A percentile compares a stretch with the other conserved stretches of the same genome.
Evolutionary conservation across 2,888 invertebrate species (phyloP).

Genomic region (Melolontha melolontha): DNA sequence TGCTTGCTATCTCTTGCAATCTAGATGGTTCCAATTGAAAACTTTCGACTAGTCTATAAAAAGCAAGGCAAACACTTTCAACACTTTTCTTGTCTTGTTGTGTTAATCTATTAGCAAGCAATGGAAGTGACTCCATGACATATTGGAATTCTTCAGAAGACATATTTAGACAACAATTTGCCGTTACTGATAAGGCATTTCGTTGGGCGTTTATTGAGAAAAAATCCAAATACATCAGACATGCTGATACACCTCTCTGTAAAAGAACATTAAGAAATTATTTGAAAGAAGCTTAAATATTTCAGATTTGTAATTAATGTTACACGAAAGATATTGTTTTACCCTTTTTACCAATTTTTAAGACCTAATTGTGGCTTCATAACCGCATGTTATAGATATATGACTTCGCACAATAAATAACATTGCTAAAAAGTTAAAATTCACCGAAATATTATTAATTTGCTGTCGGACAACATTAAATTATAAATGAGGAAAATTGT

Average conservation of each 20-base stretch:
- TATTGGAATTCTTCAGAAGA: constrained; percentile 95
- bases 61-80: constrained; percentile 96
- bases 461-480: no score
- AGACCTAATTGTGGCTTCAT: no score
- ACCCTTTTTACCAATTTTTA: no score
- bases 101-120: constrained; percentile 83
- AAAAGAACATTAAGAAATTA: constrained; percentile 50
- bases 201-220: constrained; percentile 98
- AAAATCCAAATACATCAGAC: constrained; percentile 97
- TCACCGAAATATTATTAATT: no score
- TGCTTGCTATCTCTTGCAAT: constrained; percentile 93
- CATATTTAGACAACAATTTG: constrained; percentile 97
- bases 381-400: no score
- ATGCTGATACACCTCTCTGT: constrained; percentile 94
- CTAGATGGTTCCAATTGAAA: constrained; percentile 92
- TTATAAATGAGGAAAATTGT: no score
- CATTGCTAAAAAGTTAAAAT: no score
- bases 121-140: constrained; percentile 87
- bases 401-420: no score
- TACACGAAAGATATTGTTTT: no score
- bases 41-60: constrained; percentile 96
- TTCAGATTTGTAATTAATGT: no score
- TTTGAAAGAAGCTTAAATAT: background rate
- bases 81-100: constrained; percentile 98
- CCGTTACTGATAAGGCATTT: constrained; percentile 94